Base-by-base conservation (phyloP, 2,888 invertebrate genomes). In the Campopleginae sp. region DNA sequence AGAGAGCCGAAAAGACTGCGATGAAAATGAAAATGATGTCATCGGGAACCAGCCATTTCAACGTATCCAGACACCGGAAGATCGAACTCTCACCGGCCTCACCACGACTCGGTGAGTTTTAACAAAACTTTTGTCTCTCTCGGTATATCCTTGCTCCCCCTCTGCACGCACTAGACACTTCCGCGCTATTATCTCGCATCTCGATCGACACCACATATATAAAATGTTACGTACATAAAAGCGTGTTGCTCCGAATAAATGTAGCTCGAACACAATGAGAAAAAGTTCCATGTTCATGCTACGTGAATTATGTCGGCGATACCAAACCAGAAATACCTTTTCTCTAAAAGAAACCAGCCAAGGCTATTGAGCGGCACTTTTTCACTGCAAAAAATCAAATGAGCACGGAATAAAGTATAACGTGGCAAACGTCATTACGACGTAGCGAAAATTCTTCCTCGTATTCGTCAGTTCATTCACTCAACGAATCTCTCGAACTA, bases 51-150 rank as follows among this genome's bases (percentile, higher is more conserved):
- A 83, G 77, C 63, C 80, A 86, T 72, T 96, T 96, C 92, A 96
- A 95, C 58, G 91, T 96, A 85, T 95, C 95, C 83, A 95, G 95
- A 88, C 96, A 96, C 92, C 94, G 95, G 87, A 96, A 95, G 92
- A 96, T 96, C 86, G 96, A 96, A 89, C 93, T 96, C 82, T 94
- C 95, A 75, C 95, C 96, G 31, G 92, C 94, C 10, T 86, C 89
- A n/a, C 74, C 86, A 46, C 87, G 84, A 86, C 78, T 88, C 84
- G 88, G 90, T 90, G 82, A 89, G 89, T 87, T 79, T 23, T 27
- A 44, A 80, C 51, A 44, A 66, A 74, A 68, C 27, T 68, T 23
- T 27, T 17, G 10, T 12, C 31, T 17, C 61, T 46, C 31, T 63
- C 27, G 7, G 17, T 46, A 63, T 7, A 61, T 17, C 46, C 46